Evolutionary conservation across 2,113 vertebrate species (phyloP), one percentile per base, ranked within the genome.

Genomic region (Salvelinus sp.): DNA sequence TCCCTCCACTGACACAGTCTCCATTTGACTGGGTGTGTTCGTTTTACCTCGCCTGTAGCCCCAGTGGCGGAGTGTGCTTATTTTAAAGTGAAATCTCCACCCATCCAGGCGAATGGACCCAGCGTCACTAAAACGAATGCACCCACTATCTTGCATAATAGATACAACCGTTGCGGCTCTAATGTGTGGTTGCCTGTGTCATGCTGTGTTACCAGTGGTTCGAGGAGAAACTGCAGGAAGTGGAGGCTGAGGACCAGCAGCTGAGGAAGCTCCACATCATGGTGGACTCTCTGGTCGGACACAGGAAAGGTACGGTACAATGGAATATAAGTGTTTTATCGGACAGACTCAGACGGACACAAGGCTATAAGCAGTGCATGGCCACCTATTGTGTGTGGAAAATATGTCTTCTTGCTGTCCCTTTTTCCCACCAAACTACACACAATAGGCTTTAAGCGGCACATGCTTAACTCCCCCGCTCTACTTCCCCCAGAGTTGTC

Each of bases 151-250:
- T 54, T 18, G 3, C 50, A 18, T 16, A 54, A 5, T 54, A 4
- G 50, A 54, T 54, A 18, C 13, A 18, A 54, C 12, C 16, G 3
- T 54, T 18, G 50, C 50, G 14, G 14, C 50, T 54, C 50, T 54
- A 54, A 54, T 54, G 50, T 54, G 54, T 10, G 2, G 71, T 13
- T 58, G 38, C 50, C 25, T 50, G 23, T 65, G 25, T 47, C 50
- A 14, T 76, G 12, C 76, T 80, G 64, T 28, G 70, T 58, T 58
- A 23, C 14, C 20, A 99, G 98, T 99, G 98, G 98, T 99, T 99
- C 66, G 97, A 98, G 89, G 98, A 99, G 90, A 99, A 99, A 87
- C 94, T 99, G 80, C 97, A 97, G 93, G 97, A 99, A 87, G 95
- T 99, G 71, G 98, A 99, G 79, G 93, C 92, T 1, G 95, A 97